Conservation (phyloP, 2,888 invertebrate genomes). For the Marasmarcha lunaedactyla region DNA sequence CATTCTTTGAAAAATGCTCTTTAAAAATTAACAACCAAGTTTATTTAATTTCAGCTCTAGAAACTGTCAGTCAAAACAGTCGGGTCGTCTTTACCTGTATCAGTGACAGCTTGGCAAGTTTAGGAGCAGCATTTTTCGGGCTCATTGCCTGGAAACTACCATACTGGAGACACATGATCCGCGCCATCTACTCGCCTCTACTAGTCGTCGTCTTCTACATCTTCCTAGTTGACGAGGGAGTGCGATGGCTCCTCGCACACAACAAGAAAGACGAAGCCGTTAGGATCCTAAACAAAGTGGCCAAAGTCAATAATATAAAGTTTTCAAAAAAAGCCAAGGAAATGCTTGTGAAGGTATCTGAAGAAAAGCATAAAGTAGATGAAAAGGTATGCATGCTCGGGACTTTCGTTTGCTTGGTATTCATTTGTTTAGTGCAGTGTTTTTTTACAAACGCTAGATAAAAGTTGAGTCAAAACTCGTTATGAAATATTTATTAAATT, state of each 20-base stretch:
- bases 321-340: constrained; percentile 63
- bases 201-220: constrained; percentile 76
- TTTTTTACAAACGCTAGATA: too few species aligned
- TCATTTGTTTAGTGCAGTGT: too few species aligned
- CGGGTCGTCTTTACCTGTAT: constrained; percentile 56
- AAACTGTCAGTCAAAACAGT: constrained; percentile 47
- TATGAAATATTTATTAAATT: too few species aligned
- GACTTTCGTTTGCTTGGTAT: constrained; percentile 1
- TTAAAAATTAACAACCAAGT: not conserved
- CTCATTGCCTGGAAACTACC: constrained; percentile 77
- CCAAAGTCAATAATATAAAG: constrained; percentile 73
- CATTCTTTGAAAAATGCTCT: too few species aligned
- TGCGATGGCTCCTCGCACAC: constrained; percentile 83
- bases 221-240: constrained; percentile 81
- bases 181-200: constrained; percentile 78
- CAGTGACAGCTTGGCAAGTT: constrained; percentile 40
- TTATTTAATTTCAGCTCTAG: constrained; percentile 35
- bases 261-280: constrained; percentile 76
- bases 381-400: constrained; percentile 21
- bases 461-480: too few species aligned
- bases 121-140: constrained; percentile 78
- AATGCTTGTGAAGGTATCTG: constrained; percentile 44
- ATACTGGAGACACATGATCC: constrained; percentile 78
- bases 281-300: constrained; percentile 73
- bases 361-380: constrained; percentile 30